A percentile compares a stretch with the other conserved stretches of the same genome.
These are phyloP conservation scores for Sminthurinus signatus DNA, from an alignment of 1,140 invertebrate species.

Conservation along the genomic window DNA sequence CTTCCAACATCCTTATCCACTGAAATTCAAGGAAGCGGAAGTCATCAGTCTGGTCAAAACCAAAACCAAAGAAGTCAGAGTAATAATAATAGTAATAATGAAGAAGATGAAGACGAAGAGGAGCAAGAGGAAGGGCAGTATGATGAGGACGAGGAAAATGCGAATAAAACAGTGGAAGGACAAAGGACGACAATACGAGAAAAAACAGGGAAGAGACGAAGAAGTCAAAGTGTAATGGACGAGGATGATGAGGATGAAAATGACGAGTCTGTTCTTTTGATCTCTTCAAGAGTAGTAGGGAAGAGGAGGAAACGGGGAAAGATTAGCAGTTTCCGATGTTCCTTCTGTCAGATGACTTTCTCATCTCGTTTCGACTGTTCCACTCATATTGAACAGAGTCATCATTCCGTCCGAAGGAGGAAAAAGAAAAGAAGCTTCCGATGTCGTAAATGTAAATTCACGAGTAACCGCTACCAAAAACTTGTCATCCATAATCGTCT, in stretches of 20 bases:
- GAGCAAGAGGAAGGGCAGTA: background rate
- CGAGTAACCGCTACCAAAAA: constrained; percentile 23
- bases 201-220: constrained; percentile 14
- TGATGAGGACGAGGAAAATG: too few species aligned
- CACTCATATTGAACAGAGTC: constrained; percentile 46
- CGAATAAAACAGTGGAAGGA: too few species aligned
- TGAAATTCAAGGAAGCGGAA: too few species aligned
- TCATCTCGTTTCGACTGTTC: constrained; percentile 45
- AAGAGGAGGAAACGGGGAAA: constrained; percentile 20
- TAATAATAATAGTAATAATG: too few species aligned
- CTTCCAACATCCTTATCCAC: too few species aligned
- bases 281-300: background rate
- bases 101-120: background rate
- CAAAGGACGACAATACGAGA: too few species aligned
- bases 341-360: constrained; percentile 49
- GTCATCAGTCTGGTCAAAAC: too few species aligned
- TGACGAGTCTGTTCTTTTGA: constrained; percentile 2
- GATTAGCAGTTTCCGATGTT: constrained; percentile 47
- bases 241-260: constrained; percentile 24
- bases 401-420: constrained; percentile 31
- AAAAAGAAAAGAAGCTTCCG: constrained; percentile 41
- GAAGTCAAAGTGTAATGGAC: constrained; percentile 11
- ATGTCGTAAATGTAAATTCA: constrained; percentile 40
- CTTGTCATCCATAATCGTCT: constrained; percentile 32
- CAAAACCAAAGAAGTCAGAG: too few species aligned